Evolutionary conservation across 1,140 invertebrate species (phyloP), one percentile per base, ranked within the genome.

Genomic region (Liolophura sinensis): DNA sequence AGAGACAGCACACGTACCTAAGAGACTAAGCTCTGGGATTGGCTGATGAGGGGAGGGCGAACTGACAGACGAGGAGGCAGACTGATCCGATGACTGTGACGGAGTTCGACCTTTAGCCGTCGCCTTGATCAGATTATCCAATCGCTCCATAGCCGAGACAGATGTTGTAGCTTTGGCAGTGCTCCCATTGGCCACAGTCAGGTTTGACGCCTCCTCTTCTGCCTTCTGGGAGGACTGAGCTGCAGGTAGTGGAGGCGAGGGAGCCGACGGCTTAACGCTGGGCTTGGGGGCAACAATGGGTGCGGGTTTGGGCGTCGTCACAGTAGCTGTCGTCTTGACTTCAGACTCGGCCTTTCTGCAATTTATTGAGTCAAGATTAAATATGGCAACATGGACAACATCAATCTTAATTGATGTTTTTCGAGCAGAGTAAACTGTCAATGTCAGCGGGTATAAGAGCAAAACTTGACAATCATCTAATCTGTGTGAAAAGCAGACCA

Each of bases 71-170:
- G 54, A 24, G 1, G n/a, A 24, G 3, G 49, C 49, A 7, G 24
- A 52, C 20, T 78, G 31, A 84, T 49, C 24, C 51, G 62, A 64
- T 4, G 61, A 50, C 11, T 20, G 47, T 16, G 47, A 51, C 18
- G 20, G 22, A 49, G 47, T 31, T 24, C 61, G 12, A 12, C n/a
- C 62, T 27, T 24, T 18, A 7, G 47, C 24, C 64, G 47, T 64
- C 22, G 59, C 78, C 73, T 90, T 90, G 16, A 90, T 86, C 15
- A 91, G 82, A 54, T 86, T 86, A 74, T 90, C 89, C 24, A 90
- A 78, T 22, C 89, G 83, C 70, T 89, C 87, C 69, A 89, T 86
- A 16, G 84, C 82, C 14, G 74, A 77, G 22, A 72, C 64, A 59
- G 69, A 51, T 40, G 71, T 52, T 66, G 64, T 54, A 57, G 64